phyloP scores from a whole-genome alignment of 1,140 invertebrate species.

The Saccostrea echinata region DNA sequence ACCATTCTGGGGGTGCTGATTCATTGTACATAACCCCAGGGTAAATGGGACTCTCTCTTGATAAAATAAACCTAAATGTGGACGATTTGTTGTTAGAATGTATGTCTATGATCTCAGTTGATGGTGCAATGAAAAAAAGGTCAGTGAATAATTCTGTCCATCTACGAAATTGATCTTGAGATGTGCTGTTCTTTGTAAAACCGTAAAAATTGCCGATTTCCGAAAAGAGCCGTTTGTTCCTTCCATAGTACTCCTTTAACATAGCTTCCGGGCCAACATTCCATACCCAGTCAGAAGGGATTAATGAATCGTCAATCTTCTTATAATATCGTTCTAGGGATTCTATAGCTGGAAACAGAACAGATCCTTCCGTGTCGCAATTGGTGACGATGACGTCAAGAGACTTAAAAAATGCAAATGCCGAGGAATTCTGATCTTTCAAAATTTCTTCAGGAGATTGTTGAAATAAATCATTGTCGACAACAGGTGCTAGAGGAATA shows the following conservation, averaged over 20 bases:
- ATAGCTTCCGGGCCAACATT: background rate
- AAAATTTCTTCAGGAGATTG: conserved; percentile 4
- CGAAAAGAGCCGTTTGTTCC: background rate
- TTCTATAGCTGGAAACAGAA: conserved; percentile 20
- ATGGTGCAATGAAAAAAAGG: background rate
- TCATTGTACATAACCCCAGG: background rate
- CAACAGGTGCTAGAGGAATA: conserved; percentile 26
- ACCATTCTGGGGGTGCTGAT: background rate
- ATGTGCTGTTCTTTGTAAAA: background rate
- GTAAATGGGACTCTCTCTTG: background rate
- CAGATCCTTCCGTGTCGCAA: conserved; percentile 19
- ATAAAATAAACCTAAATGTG: background rate
- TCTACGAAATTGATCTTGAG: conserved; percentile 1
- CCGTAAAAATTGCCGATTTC: background rate
- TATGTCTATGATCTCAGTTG: background rate
- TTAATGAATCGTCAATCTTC: background rate
- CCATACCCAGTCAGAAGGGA: background rate
- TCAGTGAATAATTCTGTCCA: background rate
- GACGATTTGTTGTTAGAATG: background rate
- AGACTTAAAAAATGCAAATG: conserved; percentile 10
- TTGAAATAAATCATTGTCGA: conserved; percentile 28
- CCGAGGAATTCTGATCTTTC: background rate
- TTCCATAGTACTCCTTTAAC: conserved; percentile 1
- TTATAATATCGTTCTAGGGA: background rate
- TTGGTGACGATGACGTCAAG: conserved; percentile 20